Base-by-base conservation (phyloP, 1,140 invertebrate genomes). In the Cephus cinctus region DNA sequence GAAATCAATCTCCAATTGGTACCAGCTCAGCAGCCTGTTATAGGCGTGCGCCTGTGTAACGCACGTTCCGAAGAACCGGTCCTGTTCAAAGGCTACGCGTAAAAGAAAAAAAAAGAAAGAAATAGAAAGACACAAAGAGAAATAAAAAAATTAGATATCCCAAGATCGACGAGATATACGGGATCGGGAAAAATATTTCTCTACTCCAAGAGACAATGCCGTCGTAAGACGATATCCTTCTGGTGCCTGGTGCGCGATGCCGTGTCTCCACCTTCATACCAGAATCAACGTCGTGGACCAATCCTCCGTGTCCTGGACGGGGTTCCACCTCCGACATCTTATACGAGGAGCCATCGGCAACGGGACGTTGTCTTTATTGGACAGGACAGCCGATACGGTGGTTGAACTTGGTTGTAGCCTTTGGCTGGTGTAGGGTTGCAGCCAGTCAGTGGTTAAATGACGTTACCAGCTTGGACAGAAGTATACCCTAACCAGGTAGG, bases 361-460 rank as follows among this genome's bases (percentile, higher is more conserved):
- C n/a, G n/a, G n/a, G n/a, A n/a, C 25, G 25, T 27, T n/a, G 25
- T 6, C 25, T n/a, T 27, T 27, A 27, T 27, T 27, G 25, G 25
- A 27, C 6, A n/a, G n/a, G 25, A 27, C 25, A 27, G n/a, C 25
- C 25, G 25, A 27, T 27, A 27, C 25, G 25, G 25, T n/a, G 25
- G 25, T 27, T 38, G 35, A 41, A 41, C 39, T 20, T 20, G 39
- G 11, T 6, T 14, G 34, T 38, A 9, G 5, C 25, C 25, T 6
- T 27, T n/a, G 6, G 25, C 6, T 20, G 39, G 39, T 41, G 39
- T 41, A 41, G 39, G 39, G 39, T 41, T 41, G 39, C 39, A 41
- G 39, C 6, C 39, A 19, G 3, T 41, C 39, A 41, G 39, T 15
- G 39, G n/a, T 41, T 41, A 15, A 15, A 11, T 41, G 39, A 41